phyloP scores from a whole-genome alignment of 2,113 vertebrate genomes.

The Stercorarius parasiticus region DNA sequence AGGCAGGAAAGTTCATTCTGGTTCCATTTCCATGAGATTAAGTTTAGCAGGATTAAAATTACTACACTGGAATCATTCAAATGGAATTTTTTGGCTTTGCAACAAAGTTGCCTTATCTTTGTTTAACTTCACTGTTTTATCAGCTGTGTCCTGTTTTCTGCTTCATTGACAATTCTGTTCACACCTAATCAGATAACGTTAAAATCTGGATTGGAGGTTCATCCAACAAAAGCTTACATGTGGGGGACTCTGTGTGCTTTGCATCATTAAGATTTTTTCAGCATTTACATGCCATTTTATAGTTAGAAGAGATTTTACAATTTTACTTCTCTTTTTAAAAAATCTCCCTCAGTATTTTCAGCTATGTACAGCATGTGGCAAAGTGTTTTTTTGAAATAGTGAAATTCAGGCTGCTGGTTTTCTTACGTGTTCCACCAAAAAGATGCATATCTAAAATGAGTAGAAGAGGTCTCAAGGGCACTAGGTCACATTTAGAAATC shows the following conservation, averaged over 20 bases:
- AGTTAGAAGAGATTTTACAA: background rate
- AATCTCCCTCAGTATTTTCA: background rate
- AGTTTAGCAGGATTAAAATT: background rate
- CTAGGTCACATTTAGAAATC: background rate
- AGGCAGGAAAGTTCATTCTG: background rate
- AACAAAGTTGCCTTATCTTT: slow-evolving; percentile 40
- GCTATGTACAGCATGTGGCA: background rate
- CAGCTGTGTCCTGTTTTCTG: slow-evolving; percentile 71
- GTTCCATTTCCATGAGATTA: background rate
- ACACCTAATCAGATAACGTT: slow-evolving; percentile 65
- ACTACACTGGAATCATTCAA: slow-evolving; percentile 8
- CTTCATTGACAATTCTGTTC: slow-evolving; percentile 62
- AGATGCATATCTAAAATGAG: background rate
- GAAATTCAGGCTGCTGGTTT: background rate
- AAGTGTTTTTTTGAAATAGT: background rate
- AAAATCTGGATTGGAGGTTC: slow-evolving; percentile 21
- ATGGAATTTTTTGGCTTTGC: slow-evolving; percentile 24
- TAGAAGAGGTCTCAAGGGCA: background rate
- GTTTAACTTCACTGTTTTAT: slow-evolving; percentile 59
- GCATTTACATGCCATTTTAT: background rate
- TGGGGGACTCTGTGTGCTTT: background rate
- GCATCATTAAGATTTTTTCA: background rate
- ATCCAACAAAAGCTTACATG: slow-evolving; percentile 26
- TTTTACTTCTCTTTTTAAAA: slow-evolving; percentile 15
- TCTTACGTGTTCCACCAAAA: background rate